Percentiles rank a stretch among this genome's conserved stretches.
Evolutionary conservation across 2,797 vertebrate genomes (phyloP).

Genomic region (Oophaga sylvatica): DNA sequence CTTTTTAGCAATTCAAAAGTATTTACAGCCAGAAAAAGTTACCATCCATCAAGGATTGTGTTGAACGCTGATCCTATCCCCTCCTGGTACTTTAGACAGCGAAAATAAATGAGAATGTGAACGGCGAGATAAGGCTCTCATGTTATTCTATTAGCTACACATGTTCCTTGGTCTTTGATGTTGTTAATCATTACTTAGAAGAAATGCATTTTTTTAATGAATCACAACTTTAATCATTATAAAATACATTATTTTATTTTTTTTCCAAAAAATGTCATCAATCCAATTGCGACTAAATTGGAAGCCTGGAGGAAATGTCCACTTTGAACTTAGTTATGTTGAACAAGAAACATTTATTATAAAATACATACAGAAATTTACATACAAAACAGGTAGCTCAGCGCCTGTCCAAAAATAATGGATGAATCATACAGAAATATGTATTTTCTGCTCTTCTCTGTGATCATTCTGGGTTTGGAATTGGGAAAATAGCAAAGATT

Average conservation of each 20-base stretch:
- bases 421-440: not conserved
- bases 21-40: not conserved
- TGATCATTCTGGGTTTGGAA: too few relatives aligned
- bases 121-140: slow-evolving; percentile 32
- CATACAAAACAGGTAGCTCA: not conserved
- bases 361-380: slow-evolving; percentile 15
- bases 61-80: not conserved
- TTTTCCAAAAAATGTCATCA: slow-evolving; percentile 11
- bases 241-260: slow-evolving; percentile 18
- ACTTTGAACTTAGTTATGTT: slow-evolving; percentile 44
- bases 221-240: slow-evolving; percentile 50
- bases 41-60: not conserved
- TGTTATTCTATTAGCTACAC: slow-evolving; percentile 30
- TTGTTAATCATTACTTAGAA: slow-evolving; percentile 44
- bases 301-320: slow-evolving; percentile 10
- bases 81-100: slow-evolving; percentile 2
- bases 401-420: not conserved
- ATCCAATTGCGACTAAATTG: slow-evolving; percentile 7
- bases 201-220: slow-evolving; percentile 24
- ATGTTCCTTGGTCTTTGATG: slow-evolving; percentile 31
- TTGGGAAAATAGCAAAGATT: too few relatives aligned
- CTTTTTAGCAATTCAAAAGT: not conserved
- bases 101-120: slow-evolving; percentile 49
- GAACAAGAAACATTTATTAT: slow-evolving; percentile 19
- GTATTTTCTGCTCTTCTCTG: not conserved